Percentiles rank a stretch among this genome's conserved stretches.
Evolutionary conservation across 2,113 vertebrate species (phyloP).

Genomic region (Mus pahari): DNA sequence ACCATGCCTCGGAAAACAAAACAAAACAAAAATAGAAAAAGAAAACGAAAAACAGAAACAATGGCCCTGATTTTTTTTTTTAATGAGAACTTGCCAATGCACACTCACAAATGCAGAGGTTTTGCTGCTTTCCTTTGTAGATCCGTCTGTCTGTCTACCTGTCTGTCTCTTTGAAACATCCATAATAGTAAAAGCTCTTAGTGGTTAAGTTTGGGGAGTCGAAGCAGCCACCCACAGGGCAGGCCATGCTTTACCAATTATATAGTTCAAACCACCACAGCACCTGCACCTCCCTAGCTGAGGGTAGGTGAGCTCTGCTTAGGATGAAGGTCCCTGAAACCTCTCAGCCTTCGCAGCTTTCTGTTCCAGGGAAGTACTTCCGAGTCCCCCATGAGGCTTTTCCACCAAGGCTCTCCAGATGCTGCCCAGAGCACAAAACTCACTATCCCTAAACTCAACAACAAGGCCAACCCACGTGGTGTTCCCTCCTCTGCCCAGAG

Average conservation of each 20-base stretch:
- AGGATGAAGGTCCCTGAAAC: background rate
- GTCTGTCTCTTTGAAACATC: background rate
- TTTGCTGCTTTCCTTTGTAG: background rate
- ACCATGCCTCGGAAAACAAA: too few relatives aligned
- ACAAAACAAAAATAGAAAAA: too few relatives aligned
- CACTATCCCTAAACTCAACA: background rate
- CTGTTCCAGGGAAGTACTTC: background rate
- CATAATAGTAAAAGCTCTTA: background rate
- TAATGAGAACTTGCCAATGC: background rate
- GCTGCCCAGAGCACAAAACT: background rate
- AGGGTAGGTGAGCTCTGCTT: background rate
- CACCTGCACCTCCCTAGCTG: background rate
- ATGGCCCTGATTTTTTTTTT: background rate
- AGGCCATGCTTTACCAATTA: background rate
- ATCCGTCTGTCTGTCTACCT: too few relatives aligned
- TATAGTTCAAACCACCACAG: background rate
- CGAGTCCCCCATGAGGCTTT: accelerated
- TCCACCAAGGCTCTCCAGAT: background rate
- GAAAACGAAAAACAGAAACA: too few relatives aligned
- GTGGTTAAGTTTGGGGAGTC: too few relatives aligned
- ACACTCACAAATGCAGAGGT: background rate
- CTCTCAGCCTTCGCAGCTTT: accelerated
- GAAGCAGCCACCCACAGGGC: background rate
- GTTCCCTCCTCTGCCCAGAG: background rate
- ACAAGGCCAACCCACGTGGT: background rate